A percentile compares a stretch with the other conserved stretches of the same genome.
Conservation (phyloP, 2,113 vertebrate genomes). For the Colossoma macropomum region DNA sequence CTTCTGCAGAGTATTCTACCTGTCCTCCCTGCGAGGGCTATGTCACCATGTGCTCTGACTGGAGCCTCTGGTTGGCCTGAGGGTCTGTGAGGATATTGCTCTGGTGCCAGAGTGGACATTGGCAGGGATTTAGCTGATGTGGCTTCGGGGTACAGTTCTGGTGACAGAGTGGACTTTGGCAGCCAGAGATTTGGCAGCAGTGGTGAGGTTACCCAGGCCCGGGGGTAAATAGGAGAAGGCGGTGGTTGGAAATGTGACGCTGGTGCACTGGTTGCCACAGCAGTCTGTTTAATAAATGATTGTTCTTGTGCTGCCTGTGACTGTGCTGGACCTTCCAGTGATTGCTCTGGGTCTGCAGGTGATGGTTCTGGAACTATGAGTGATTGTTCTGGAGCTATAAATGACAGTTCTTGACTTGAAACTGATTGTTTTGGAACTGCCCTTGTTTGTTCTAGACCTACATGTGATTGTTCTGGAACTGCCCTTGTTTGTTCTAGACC, state of each 20-base stretch:
- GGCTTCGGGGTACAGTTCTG: constrained; percentile 45
- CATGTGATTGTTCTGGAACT: not conserved
- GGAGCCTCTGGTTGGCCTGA: constrained; percentile 51
- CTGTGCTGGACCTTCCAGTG: not conserved
- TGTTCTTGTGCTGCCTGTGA: not conserved
- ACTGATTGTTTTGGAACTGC: not conserved
- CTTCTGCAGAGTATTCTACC: constrained; percentile 70
- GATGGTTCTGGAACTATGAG: not conserved
- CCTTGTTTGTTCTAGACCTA: not conserved
- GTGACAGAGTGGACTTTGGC: constrained; percentile 46
- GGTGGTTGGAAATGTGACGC: constrained; percentile 34
- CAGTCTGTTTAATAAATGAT: not conserved
- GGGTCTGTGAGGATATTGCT: constrained; percentile 27
- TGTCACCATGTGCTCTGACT: constrained; percentile 75
- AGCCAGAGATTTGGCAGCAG: constrained; percentile 29
- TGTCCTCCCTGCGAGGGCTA: constrained; percentile 75
- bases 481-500: not conserved
- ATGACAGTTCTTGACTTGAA: constrained; percentile 5
- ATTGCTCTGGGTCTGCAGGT: not conserved
- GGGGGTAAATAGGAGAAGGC: constrained; percentile 34
- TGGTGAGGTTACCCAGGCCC: constrained; percentile 21
- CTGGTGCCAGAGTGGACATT: constrained; percentile 8
- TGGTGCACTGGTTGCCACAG: not conserved
- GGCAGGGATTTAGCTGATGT: constrained; percentile 12
- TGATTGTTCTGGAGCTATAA: constrained; percentile 5